Evolutionary conservation across 2,113 vertebrate genomes (phyloP), one percentile per base, ranked within the genome.

Genomic region (Anser cygnoides): DNA sequence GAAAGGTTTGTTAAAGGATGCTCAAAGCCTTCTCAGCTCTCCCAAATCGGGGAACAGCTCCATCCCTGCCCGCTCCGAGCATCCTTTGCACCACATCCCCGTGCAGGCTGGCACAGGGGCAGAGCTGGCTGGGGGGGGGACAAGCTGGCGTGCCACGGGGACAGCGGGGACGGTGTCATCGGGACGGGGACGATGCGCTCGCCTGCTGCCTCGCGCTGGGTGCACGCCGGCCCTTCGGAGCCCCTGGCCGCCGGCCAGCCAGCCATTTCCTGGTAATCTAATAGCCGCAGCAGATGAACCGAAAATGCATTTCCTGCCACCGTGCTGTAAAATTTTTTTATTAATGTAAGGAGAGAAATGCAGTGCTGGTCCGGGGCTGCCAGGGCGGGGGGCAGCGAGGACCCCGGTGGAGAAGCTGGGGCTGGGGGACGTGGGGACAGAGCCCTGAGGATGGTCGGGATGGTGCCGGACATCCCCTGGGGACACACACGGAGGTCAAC

Each of bases 251-350:
- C 76, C 90, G 46, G 95, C 98, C 98, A 97, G 90, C 84, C 94
- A 98, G 96, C 98, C 95, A 96, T 98, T 98, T 98, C 98, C 96
- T 96, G 96, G 97, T 97, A 98, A 98, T 97, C 97, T 96, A 98
- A 98, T 98, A 97, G 97, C 97, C 96, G 95, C 96, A 97, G 97
- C 97, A 97, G 97, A 98, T 97, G 97, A 98, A 97, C 97, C 96
- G 96, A 98, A 98, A 98, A 97, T 98, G 97, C 98, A 98, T 98
- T 98, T 98, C 98, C 98, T 98, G 97, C 97, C 97, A 97, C 97
- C 90, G 59, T 95, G 97, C 97, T 98, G 95, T 97, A 97, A 98
- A 97, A 97, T 91, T 97, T 92, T 97, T 95, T 98, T 96, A 98
- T 98, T 98, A 97, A 98, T 97, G 97, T 97, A 97, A 98, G 94